phyloP scores from a whole-genome alignment of 2,113 vertebrate species.

The Tichodroma muraria region DNA sequence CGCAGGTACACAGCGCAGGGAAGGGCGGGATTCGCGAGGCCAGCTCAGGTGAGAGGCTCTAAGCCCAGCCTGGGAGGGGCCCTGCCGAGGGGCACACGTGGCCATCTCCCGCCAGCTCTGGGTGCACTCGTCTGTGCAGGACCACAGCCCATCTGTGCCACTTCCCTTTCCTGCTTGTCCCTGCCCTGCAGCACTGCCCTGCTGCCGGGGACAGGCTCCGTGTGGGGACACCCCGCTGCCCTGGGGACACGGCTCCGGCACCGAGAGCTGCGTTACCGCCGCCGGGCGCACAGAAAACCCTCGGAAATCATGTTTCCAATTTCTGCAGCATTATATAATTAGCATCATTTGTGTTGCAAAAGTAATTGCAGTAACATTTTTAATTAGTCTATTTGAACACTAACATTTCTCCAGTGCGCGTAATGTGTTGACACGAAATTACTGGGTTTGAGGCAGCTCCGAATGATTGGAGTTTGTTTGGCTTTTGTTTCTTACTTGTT shows the following conservation, averaged over 20 bases:
- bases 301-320: not conserved
- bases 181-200: not conserved
- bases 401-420: constrained; percentile 34
- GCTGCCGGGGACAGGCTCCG: not conserved
- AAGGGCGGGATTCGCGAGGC: not conserved
- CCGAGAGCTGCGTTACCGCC: rapidly evolving
- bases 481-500: constrained; percentile 48
- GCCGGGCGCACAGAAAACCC: not conserved
- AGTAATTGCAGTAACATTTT: constrained; percentile 64
- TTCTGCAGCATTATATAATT: constrained; percentile 59
- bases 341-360: constrained; percentile 56
- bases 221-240: not conserved
- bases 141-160: not conserved
- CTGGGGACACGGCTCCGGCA: rapidly evolving
- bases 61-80: not conserved
- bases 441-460: constrained; percentile 43
- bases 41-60: not conserved
- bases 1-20: rapidly evolving
- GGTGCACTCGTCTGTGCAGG: not conserved
- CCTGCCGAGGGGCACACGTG: not conserved
- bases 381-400: constrained; percentile 58
- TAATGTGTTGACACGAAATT: constrained; percentile 53
- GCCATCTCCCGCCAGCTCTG: not conserved
- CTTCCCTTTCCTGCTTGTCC: not conserved
- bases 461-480: constrained; percentile 59